Evolutionary conservation across 2,113 vertebrate genomes (phyloP).

Genomic region (Myiozetetes cayanensis): DNA sequence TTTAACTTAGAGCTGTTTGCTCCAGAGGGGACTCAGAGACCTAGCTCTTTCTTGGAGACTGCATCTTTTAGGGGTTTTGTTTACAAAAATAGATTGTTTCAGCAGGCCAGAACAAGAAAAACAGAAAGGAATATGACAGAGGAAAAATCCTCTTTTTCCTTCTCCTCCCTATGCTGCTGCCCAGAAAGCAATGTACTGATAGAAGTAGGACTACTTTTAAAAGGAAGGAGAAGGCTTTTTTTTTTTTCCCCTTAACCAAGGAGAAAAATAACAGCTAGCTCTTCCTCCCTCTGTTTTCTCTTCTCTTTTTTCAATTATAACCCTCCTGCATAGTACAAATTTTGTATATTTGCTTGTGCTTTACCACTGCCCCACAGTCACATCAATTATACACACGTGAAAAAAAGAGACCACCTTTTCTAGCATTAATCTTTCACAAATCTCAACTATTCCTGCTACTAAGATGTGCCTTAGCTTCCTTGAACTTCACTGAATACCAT

Average conservation of each 20-base stretch:
- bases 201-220: background rate
- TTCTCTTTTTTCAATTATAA: background rate
- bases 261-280: background rate
- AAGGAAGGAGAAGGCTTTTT: background rate
- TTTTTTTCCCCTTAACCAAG: background rate
- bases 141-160: background rate
- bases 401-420: background rate
- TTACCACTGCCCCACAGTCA: background rate
- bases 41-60: accelerated
- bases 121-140: background rate
- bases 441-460: background rate
- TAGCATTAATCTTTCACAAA: background rate
- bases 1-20: background rate
- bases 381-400: background rate
- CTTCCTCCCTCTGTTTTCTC: background rate
- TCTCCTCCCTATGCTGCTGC: background rate
- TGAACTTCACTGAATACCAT: background rate
- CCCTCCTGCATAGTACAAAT: background rate
- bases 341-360: background rate
- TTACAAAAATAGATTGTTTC: background rate
- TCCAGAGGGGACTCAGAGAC: background rate
- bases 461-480: background rate
- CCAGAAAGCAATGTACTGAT: background rate
- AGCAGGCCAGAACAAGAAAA: background rate
- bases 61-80: background rate